Percentiles rank a stretch among this genome's conserved stretches.
These are phyloP conservation scores for Heliconius hortense DNA, from an alignment of 2,888 invertebrate species.

Conservation along the genomic window DNA sequence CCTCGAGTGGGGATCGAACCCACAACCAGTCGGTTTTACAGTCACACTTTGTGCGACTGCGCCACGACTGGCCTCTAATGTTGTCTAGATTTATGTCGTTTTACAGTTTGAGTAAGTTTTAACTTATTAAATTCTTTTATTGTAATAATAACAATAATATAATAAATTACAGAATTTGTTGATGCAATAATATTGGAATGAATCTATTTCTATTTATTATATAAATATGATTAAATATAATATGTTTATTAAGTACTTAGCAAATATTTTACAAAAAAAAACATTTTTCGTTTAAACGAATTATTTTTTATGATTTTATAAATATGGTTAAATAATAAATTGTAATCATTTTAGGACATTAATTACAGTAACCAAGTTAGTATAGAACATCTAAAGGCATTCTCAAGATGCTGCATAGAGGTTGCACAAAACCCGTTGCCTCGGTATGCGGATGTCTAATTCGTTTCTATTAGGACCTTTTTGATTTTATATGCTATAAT, in stretches of 20 bases:
- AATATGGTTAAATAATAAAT: not conserved
- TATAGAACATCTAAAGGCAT: constrained; percentile 17
- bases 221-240: not conserved
- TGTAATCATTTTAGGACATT: not conserved
- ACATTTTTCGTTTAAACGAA: no score
- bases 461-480: constrained; percentile 34
- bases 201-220: not conserved
- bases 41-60: no score
- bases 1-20: no score
- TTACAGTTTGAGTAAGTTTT: no score
- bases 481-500: constrained; percentile 30
- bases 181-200: not conserved
- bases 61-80: not conserved
- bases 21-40: no score
- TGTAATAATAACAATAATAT: not conserved
- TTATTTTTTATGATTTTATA: not conserved
- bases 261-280: no score
- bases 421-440: constrained; percentile 39
- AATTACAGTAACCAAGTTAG: not conserved
- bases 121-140: no score
- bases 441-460: constrained; percentile 41
- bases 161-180: not conserved
- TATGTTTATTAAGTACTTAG: no score
- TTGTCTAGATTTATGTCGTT: not conserved
- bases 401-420: constrained; percentile 27